Percentiles rank a stretch among this genome's conserved stretches.
Conservation (phyloP, 2,888 invertebrate genomes). For the Eupeodes luniger region DNA sequence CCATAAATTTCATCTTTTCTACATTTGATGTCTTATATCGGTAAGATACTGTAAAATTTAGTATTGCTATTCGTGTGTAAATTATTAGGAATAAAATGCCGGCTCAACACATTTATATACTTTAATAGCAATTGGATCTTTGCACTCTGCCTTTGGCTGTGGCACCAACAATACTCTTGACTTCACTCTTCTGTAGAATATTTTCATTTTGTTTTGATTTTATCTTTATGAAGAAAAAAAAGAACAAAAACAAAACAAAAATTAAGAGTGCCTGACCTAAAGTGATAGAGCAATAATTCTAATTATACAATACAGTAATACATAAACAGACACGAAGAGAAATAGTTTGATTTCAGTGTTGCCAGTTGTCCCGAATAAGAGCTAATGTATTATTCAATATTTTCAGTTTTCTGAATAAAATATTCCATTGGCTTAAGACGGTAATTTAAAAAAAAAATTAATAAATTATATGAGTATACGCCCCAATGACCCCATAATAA, state of each 20-base stretch:
- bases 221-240: conserved; percentile 45
- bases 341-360: neutral
- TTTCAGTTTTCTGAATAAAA: no score
- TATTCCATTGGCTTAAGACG: no score
- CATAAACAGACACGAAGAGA: neutral
- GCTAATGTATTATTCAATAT: no score
- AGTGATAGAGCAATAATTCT: neutral
- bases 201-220: conserved; percentile 70
- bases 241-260: conserved; percentile 6
- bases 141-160: neutral
- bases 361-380: neutral
- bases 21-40: no score
- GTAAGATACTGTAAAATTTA: neutral
- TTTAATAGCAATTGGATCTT: conserved; percentile 27
- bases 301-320: neutral
- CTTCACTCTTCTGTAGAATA: conserved; percentile 31
- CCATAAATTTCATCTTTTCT: no score
- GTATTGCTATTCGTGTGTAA: conserved; percentile 19
- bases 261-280: conserved; percentile 1
- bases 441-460: no score
- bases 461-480: no score
- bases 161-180: conserved; percentile 56
- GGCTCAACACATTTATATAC: conserved; percentile 71
- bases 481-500: no score
- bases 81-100: conserved; percentile 63